Percentiles rank a stretch among this genome's conserved stretches.
Conservation (phyloP, 2,888 invertebrate genomes). For the Sisyra nigra region DNA sequence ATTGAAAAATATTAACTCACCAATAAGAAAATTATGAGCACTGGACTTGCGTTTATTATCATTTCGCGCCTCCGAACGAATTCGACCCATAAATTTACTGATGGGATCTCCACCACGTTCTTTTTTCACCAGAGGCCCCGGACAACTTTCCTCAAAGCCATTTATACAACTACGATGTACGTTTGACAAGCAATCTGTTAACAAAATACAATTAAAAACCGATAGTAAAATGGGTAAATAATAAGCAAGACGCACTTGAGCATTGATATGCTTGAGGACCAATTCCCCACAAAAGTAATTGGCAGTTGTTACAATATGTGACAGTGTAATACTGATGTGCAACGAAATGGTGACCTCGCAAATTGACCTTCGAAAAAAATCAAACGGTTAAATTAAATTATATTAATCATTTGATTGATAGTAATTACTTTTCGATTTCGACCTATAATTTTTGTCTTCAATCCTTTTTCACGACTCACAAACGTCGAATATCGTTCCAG, state of each 20-base stretch:
- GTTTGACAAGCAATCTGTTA: constrained; percentile 26
- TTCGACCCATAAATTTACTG: constrained; percentile 22
- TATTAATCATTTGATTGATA: not conserved
- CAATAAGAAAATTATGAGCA: constrained; percentile 25
- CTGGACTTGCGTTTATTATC: constrained; percentile 28
- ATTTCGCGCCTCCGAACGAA: constrained; percentile 15
- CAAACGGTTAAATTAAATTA: not conserved
- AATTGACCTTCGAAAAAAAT: constrained; percentile 37
- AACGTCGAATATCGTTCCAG: constrained; percentile 69
- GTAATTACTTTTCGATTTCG: constrained; percentile 43
- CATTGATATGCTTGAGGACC: constrained; percentile 96
- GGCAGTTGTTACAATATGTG: constrained; percentile 87
- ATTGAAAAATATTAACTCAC: constrained; percentile 17
- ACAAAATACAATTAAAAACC: constrained; percentile 5
- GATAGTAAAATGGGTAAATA: not conserved
- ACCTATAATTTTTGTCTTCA: constrained; percentile 49
- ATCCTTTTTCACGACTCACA: constrained; percentile 69
- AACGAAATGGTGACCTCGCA: constrained; percentile 80
- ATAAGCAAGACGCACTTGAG: constrained; percentile 44
- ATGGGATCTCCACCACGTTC: constrained; percentile 19
- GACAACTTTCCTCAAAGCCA: constrained; percentile 26
- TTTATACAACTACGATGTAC: constrained; percentile 26
- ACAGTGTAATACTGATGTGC: constrained; percentile 79
- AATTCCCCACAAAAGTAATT: constrained; percentile 82
- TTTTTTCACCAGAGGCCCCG: constrained; percentile 26